Conservation (phyloP, 2,888 invertebrate genomes). For the Lasioglossum villosulum region DNA sequence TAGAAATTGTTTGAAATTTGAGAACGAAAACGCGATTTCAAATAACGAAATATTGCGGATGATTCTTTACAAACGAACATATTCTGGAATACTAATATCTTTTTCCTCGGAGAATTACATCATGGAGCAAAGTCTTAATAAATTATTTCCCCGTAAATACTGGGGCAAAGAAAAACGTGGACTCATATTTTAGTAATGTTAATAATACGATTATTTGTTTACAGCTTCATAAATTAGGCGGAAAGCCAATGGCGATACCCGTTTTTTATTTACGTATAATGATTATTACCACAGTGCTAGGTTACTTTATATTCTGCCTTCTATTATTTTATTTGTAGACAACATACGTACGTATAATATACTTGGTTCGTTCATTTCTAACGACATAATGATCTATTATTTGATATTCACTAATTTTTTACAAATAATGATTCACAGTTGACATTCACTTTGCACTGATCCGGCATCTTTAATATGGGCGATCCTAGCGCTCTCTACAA, state of each 20-base stretch:
- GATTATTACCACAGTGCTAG: background rate
- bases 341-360: background rate
- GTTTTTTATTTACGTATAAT: background rate
- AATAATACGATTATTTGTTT: background rate
- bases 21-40: background rate
- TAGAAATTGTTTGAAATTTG: background rate
- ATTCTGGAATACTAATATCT: background rate
- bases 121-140: background rate
- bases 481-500: background rate
- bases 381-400: background rate
- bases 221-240: background rate
- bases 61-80: background rate
- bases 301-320: background rate
- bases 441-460: background rate
- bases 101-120: background rate
- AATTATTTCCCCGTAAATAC: no score
- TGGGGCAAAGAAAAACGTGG: background rate
- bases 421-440: background rate
- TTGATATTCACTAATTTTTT: background rate
- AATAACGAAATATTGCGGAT: background rate
- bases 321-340: background rate
- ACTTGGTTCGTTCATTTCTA: background rate
- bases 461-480: background rate
- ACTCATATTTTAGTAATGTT: background rate
- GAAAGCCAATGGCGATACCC: background rate